phyloP scores from a whole-genome alignment of 1,140 invertebrate genomes.

The Nephila pilipes region DNA sequence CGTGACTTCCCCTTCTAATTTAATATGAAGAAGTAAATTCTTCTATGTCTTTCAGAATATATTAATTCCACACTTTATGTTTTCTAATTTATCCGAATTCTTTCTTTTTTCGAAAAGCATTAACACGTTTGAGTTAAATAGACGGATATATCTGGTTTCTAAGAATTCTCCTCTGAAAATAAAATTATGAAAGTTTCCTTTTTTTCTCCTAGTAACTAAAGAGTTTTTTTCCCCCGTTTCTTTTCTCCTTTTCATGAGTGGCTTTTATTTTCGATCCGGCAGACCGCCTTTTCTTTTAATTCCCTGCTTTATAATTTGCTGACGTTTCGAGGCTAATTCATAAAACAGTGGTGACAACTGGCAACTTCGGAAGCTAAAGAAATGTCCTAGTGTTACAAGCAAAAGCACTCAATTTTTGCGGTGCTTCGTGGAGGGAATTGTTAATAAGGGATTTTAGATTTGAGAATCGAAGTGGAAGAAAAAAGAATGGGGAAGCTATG shows the following conservation, averaged over 20 bases:
- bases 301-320: slow-evolving; percentile 59
- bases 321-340: slow-evolving; percentile 43
- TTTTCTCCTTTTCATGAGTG: neutral
- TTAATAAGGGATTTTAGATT: slow-evolving; percentile 42
- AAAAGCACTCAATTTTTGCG: slow-evolving; percentile 41
- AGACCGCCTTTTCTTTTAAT: slow-evolving; percentile 20
- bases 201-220: slow-evolving; percentile 12
- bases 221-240: neutral
- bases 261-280: slow-evolving; percentile 29
- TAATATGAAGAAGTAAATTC: neutral
- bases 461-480: neutral
- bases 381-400: slow-evolving; percentile 31
- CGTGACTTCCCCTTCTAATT: neutral
- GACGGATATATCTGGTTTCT: slow-evolving; percentile 4
- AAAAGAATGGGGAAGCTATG: neutral
- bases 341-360: slow-evolving; percentile 53
- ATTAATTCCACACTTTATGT: neutral
- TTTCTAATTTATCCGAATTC: neutral
- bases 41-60: neutral
- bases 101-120: neutral
- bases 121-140: neutral
- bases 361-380: neutral
- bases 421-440: slow-evolving; percentile 5
- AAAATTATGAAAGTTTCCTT: neutral
- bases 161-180: neutral